phyloP scores from a whole-genome alignment of 2,113 vertebrate genomes.

The Silurus asotus region DNA sequence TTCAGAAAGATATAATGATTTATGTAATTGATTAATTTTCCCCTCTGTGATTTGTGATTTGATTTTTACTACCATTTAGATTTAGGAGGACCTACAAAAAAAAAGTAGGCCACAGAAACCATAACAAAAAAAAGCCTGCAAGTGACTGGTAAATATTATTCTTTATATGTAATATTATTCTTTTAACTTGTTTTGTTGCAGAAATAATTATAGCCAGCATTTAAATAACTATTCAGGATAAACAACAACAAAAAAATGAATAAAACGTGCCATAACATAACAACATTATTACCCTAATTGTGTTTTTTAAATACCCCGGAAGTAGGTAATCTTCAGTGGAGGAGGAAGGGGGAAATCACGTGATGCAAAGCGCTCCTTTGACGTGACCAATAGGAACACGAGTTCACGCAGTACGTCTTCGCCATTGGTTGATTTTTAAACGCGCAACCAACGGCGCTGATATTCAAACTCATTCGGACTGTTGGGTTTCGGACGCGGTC shows the following conservation, averaged over 20 bases:
- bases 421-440: slow-evolving; percentile 68
- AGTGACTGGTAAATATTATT: background rate
- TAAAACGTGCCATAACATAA: background rate
- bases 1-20: background rate
- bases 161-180: background rate
- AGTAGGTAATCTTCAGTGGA: background rate
- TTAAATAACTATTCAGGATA: background rate
- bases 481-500: background rate
- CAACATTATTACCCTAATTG: background rate
- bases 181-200: background rate
- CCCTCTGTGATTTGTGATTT: background rate
- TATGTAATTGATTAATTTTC: background rate
- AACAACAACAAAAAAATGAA: background rate
- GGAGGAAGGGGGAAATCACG: background rate
- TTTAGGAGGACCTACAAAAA: background rate
- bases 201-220: background rate
- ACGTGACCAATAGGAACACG: slow-evolving; percentile 40
- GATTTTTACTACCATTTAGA: background rate
- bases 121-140: background rate
- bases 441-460: slow-evolving; percentile 41
- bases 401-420: background rate
- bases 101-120: background rate
- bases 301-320: slow-evolving; percentile 35
- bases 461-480: background rate
- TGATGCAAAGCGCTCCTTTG: background rate